These are phyloP conservation scores for Brachirus orientalis DNA, from an alignment of 2,113 vertebrate genomes.

Conservation along the genomic window DNA sequence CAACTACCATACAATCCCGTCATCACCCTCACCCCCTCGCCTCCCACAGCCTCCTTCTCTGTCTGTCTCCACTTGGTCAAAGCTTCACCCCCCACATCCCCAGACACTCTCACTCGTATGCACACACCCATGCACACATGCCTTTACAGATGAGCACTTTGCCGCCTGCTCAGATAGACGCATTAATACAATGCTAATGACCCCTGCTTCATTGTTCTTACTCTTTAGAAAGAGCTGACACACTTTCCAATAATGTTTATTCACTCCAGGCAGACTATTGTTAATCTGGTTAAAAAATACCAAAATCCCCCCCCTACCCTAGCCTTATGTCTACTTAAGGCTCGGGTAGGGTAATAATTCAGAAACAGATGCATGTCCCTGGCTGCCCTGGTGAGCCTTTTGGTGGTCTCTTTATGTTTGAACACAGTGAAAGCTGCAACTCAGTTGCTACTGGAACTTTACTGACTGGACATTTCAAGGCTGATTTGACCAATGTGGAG, in stretches of 20 bases:
- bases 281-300: constrained; percentile 75
- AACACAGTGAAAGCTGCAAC: background rate
- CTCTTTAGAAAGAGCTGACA: constrained; percentile 63
- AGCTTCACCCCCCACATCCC: constrained; percentile 48
- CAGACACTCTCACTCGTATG: constrained; percentile 68
- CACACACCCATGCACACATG: constrained; percentile 56
- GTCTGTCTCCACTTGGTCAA: constrained; percentile 64
- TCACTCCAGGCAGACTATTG: constrained; percentile 65
- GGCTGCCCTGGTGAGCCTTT: background rate
- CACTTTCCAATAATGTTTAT: constrained; percentile 77
- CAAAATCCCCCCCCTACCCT: constrained; percentile 49
- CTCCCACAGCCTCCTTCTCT: constrained; percentile 26
- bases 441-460: background rate
- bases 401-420: background rate
- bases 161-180: constrained; percentile 64
- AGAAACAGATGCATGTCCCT: constrained; percentile 14
- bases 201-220: constrained; percentile 69
- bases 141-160: constrained; percentile 60
- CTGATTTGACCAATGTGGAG: constrained; percentile 49
- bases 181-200: constrained; percentile 82
- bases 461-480: constrained; percentile 26
- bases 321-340: constrained; percentile 47
- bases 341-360: constrained; percentile 36
- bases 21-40: background rate
- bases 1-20: constrained; percentile 48